Conservation (phyloP, 2,888 invertebrate genomes). For the Drosophila rellima region DNA sequence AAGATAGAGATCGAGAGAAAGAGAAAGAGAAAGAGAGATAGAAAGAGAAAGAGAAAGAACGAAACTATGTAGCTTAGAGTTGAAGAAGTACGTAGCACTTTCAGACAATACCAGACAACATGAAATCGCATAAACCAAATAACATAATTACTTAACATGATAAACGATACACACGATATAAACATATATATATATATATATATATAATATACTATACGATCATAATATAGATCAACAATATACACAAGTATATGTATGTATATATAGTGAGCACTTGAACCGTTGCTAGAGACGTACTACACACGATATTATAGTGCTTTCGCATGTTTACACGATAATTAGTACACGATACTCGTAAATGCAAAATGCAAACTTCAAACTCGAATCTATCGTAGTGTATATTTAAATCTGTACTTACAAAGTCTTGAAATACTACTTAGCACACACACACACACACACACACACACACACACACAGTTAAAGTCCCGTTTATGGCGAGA, state of each 20-base stretch:
- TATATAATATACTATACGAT: conserved; percentile 24
- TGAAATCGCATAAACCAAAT: conserved; percentile 39
- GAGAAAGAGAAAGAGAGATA: neutral
- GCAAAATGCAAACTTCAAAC: conserved; percentile 31
- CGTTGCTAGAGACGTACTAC: conserved; percentile 47
- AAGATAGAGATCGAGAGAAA: neutral
- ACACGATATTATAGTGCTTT: conserved; percentile 19
- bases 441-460: conserved; percentile 30
- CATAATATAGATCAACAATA: conserved; percentile 8
- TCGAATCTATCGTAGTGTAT: conserved; percentile 42
- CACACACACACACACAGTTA: conserved; percentile 21
- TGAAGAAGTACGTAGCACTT: conserved; percentile 73
- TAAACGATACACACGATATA: conserved; percentile 26
- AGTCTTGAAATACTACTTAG: conserved; percentile 66
- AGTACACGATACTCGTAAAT: conserved; percentile 33
- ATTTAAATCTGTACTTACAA: conserved; percentile 46
- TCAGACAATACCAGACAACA: conserved; percentile 72
- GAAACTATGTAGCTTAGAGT: conserved; percentile 68
- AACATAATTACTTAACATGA: conserved; percentile 32
- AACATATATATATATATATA: conserved; percentile 21
- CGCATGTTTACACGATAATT: conserved; percentile 5
- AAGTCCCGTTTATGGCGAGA: conserved; percentile 22
- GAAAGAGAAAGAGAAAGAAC: neutral
- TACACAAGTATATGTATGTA: conserved; percentile 20
- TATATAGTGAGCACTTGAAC: conserved; percentile 44